phyloP scores from a whole-genome alignment of 1,140 invertebrate genomes.

The Meloidogyne chitwoodi region DNA sequence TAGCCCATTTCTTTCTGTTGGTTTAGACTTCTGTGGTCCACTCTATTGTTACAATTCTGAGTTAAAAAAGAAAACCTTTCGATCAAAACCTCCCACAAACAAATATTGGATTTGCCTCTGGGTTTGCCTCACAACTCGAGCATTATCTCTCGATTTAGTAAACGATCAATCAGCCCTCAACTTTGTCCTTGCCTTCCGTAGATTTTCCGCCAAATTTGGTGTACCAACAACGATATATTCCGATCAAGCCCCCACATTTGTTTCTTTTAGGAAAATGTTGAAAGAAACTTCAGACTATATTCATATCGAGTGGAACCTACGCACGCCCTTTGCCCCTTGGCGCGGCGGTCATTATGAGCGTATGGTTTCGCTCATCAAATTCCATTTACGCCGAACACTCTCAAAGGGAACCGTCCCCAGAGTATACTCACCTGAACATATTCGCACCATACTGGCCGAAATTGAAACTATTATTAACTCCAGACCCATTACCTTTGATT shows the following conservation, averaged over 20 bases:
- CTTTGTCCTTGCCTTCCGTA: conserved; percentile 18
- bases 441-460: too few relatives aligned
- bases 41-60: not conserved
- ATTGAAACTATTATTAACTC: too few relatives aligned
- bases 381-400: too few relatives aligned
- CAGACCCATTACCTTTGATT: too few relatives aligned
- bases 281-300: too few relatives aligned
- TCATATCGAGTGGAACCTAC: too few relatives aligned
- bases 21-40: conserved; percentile 4
- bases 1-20: not conserved
- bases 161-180: not conserved
- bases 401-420: too few relatives aligned
- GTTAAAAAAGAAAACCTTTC: not conserved
- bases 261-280: not conserved
- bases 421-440: too few relatives aligned
- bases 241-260: conserved; percentile 10
- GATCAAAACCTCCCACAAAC: not conserved
- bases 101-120: conserved; percentile 16
- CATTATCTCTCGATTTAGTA: not conserved
- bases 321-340: too few relatives aligned
- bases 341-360: too few relatives aligned
- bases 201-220: conserved; percentile 15
- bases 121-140: conserved; percentile 7
- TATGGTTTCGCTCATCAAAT: too few relatives aligned
- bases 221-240: not conserved